A percentile compares a stretch with the other conserved stretches of the same genome.
These are phyloP conservation scores for Temnopleurus reevesii DNA, from an alignment of 53 echinoderm and acorn worm species.

Conservation along the genomic window DNA sequence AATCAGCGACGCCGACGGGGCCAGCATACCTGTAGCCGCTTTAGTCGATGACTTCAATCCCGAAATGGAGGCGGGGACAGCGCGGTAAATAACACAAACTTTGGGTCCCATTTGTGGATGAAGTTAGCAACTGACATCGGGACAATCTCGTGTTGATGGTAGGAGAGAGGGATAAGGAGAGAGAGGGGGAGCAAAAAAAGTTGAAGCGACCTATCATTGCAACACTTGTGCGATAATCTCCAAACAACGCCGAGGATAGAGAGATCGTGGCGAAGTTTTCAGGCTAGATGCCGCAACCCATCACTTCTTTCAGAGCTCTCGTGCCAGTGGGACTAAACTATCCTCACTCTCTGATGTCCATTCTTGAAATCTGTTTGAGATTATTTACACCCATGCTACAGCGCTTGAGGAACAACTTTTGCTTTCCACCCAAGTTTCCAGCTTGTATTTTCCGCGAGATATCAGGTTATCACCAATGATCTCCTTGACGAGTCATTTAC, in stretches of 20 bases:
- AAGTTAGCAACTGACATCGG: constrained; percentile 36
- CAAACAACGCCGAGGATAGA: constrained; percentile 23
- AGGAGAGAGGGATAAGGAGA: background rate
- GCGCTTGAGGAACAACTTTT: background rate
- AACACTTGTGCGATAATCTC: constrained; percentile 54
- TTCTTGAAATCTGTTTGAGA: background rate
- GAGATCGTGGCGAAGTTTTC: background rate
- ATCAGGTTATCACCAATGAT: background rate
- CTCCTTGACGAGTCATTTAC: constrained; percentile 11
- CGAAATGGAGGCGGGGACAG: constrained; percentile 5
- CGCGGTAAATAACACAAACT: constrained; percentile 2
- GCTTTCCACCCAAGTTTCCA: background rate
- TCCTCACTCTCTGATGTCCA: background rate
- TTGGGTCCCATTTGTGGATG: constrained; percentile 38
- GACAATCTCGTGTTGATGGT: background rate
- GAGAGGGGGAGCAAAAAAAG: constrained; percentile 12
- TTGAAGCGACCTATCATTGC: constrained; percentile 37
- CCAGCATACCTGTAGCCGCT: constrained; percentile 21
- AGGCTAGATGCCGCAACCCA: background rate
- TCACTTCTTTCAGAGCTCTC: constrained; percentile 17
- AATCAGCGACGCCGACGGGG: constrained; percentile 27
- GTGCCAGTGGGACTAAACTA: background rate
- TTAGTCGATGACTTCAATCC: constrained; percentile 34
- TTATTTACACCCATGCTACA: background rate
- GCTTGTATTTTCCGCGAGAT: background rate